Base-by-base conservation (phyloP, 2,113 vertebrate species). In the Vanacampus margaritifer region DNA sequence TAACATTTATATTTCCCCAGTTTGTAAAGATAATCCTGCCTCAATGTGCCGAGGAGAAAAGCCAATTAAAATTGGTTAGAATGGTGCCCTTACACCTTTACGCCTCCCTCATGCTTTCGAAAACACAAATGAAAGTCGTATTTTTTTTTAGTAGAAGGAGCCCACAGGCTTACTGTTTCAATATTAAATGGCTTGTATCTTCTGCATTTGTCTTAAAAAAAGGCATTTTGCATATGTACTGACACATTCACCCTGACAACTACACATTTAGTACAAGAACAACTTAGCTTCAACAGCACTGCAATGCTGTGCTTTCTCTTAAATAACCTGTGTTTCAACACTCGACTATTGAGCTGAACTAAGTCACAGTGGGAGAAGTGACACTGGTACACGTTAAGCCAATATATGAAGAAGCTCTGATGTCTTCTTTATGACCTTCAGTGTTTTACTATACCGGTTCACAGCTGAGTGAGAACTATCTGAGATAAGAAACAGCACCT, bases 81-180 rank as follows among this genome's bases (percentile, higher is more conserved):
- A 57, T 56, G 16, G n/a, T 63, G 58, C 39, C 16, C 28, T 58
- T 19, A 41, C 36, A 63, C 13, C 5, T 61, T 64, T 48, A 45
- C 39, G 19, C 63, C 6, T 54, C 35, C 48, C 9, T 43, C n/a
- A n/a, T 19, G 36, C 43, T 63, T 51, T 62, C 62, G 16, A 32
- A 35, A 74, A 58, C 46, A 41, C 12, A 54, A 46, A 50, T 69
- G 57, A 64, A 72, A 73, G n/a, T 14, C 32, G 45, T 65, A 45
- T 68, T 43, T 62, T 68, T 43, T 62, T 35, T 57, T 13, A 9
- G 21, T 0, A 16, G 12, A 48, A 65, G 41, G 39, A 43, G 19
- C 10, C 62, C 48, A 28, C 26, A 32, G 65, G 24, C 48, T 60
- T n/a, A 48, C 14, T 54, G 36, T 61, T 53, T 67, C 21, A 57